Conservation (phyloP, 2,113 vertebrate genomes). For the Gymnogyps californianus region DNA sequence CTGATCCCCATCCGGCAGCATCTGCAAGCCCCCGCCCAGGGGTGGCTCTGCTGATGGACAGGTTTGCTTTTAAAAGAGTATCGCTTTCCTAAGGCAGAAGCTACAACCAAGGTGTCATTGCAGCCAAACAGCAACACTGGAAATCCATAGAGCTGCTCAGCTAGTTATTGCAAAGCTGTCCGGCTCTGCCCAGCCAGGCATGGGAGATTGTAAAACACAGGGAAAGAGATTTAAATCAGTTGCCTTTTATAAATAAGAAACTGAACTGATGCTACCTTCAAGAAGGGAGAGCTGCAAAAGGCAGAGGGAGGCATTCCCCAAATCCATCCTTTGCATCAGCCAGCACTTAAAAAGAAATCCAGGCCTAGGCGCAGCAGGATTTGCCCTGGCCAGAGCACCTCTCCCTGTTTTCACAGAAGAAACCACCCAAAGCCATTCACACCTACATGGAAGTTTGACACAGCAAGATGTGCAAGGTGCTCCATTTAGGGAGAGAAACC, state of each 20-base stretch:
- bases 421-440: not conserved
- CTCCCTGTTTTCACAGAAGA: not conserved
- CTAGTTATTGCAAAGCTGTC: constrained; percentile 11
- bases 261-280: not conserved
- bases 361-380: fast-evolving
- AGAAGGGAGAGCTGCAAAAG: not conserved
- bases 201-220: not conserved
- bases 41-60: not conserved
- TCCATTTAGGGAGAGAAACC: not conserved
- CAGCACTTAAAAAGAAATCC: not conserved
- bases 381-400: not conserved
- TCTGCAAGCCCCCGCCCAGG: not conserved
- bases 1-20: not conserved
- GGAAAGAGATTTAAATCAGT: not conserved
- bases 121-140: not conserved
- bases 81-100: not conserved
- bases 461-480: not conserved
- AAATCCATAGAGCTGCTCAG: constrained; percentile 12
- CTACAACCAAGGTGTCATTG: not conserved
- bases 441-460: not conserved
- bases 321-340: not conserved
- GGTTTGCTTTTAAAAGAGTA: not conserved
- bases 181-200: not conserved
- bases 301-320: not conserved
- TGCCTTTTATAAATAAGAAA: not conserved